phyloP scores from a whole-genome alignment of 2,113 vertebrate species.

The Apteryx mantelli region DNA sequence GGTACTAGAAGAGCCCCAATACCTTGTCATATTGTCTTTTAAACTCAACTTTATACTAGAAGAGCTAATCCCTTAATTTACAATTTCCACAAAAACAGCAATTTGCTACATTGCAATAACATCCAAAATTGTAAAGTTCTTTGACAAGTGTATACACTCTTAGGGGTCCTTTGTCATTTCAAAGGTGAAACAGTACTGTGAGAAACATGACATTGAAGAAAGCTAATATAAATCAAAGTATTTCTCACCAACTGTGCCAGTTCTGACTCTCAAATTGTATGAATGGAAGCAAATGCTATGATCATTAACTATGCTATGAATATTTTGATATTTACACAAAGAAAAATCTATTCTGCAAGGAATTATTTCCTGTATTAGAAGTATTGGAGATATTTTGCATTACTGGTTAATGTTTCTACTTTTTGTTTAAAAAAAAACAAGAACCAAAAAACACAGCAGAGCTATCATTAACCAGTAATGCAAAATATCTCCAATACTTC shows the following conservation, averaged over 20 bases:
- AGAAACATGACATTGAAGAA: neutral
- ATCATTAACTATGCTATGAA: neutral
- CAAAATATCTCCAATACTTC: neutral
- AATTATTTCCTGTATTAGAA: neutral
- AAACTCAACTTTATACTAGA: neutral
- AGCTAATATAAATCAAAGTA: neutral
- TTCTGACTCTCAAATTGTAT: neutral
- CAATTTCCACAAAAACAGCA: neutral
- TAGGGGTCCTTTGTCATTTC: neutral
- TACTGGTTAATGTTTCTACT: neutral
- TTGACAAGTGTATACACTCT: neutral
- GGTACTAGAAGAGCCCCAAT: too few relatives aligned
- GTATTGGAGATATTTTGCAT: too few relatives aligned
- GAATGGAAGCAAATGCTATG: neutral
- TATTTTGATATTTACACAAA: neutral
- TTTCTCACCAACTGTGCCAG: neutral
- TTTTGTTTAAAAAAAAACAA: neutral
- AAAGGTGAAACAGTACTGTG: neutral
- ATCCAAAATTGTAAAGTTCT: neutral
- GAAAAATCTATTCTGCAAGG: neutral
- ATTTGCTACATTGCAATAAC: neutral
- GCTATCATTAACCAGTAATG: neutral
- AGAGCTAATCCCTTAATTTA: neutral
- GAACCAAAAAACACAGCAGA: neutral
- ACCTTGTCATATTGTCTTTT: too few relatives aligned